phyloP scores from a whole-genome alignment of 2,113 vertebrate genomes.

The Neogale vison region DNA sequence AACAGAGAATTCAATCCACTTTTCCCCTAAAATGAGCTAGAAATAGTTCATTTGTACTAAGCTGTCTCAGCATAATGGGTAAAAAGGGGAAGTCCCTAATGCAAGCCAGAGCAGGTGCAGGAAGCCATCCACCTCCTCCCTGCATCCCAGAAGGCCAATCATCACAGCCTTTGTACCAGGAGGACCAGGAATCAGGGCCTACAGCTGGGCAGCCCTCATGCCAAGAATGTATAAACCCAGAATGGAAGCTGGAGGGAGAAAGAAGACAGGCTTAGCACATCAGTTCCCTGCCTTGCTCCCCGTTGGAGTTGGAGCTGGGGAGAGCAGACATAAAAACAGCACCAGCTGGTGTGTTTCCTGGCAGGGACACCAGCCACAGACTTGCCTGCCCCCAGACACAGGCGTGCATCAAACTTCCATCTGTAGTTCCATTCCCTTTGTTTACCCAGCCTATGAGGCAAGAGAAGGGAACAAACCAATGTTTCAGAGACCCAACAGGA shows the following conservation, averaged over 20 bases:
- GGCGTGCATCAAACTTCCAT: slow-evolving; percentile 41
- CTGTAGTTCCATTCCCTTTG: slow-evolving; percentile 64
- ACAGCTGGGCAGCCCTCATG: background rate
- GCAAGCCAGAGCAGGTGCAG: slow-evolving; percentile 40
- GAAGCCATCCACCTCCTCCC: background rate
- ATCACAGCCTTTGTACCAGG: background rate
- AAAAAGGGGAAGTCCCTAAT: background rate
- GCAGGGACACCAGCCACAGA: background rate
- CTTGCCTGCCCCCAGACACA: slow-evolving; percentile 37
- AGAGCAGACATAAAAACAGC: slow-evolving; percentile 25
- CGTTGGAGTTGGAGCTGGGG: background rate
- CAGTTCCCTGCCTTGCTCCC: background rate
- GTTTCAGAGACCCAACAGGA: slow-evolving; percentile 67
- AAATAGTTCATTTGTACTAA: slow-evolving; percentile 17
- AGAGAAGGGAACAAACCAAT: slow-evolving; percentile 66
- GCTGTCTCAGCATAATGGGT: background rate
- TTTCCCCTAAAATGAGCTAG: background rate
- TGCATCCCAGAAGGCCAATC: background rate
- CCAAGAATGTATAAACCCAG: background rate
- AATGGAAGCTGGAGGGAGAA: slow-evolving; percentile 25
- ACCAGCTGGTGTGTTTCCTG: slow-evolving; percentile 55
- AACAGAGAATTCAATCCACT: background rate
- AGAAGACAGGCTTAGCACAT: background rate
- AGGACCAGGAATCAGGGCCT: background rate
- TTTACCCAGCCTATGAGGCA: slow-evolving; percentile 41